Evolutionary conservation across 2,888 invertebrate genomes (phyloP).

Genomic region (Achlya flavicornis): DNA sequence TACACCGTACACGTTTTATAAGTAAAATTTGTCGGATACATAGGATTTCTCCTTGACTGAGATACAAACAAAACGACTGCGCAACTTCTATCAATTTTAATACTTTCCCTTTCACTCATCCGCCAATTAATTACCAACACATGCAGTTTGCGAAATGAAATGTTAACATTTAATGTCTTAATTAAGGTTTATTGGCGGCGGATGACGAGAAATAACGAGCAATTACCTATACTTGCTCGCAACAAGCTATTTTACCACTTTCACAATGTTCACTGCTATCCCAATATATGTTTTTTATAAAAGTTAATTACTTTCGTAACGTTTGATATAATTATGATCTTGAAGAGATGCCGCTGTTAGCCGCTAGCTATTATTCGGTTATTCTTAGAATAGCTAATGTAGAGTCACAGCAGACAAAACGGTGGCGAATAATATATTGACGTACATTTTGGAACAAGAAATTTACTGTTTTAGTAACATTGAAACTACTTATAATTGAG

Average conservation of each 20-base stretch:
- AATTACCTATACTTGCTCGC: not conserved
- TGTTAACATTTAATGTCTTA: slow-evolving; percentile 5
- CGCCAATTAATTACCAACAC: not conserved
- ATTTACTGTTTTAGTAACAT: no score
- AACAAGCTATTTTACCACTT: not conserved
- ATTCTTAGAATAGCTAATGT: no score
- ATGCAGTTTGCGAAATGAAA: slow-evolving; percentile 4
- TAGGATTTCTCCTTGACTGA: no score
- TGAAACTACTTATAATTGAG: no score
- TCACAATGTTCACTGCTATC: slow-evolving; percentile 3
- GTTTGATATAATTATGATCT: not conserved
- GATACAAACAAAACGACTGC: not conserved
- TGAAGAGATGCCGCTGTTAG: no score
- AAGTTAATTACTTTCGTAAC: not conserved
- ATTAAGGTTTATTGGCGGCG: slow-evolving; percentile 4
- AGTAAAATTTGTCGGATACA: no score
- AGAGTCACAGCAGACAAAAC: no score
- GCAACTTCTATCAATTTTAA: not conserved
- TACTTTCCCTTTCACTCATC: not conserved
- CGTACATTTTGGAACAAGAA: no score
- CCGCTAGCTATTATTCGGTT: no score
- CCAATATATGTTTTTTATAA: not conserved
- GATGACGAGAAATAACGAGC: not conserved
- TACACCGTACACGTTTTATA: no score
- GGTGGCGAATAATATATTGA: no score